A percentile compares a stretch with the other conserved stretches of the same genome.
Evolutionary conservation across 2,113 vertebrate genomes (phyloP).

Genomic region (Heterotilapia buettikoferi): DNA sequence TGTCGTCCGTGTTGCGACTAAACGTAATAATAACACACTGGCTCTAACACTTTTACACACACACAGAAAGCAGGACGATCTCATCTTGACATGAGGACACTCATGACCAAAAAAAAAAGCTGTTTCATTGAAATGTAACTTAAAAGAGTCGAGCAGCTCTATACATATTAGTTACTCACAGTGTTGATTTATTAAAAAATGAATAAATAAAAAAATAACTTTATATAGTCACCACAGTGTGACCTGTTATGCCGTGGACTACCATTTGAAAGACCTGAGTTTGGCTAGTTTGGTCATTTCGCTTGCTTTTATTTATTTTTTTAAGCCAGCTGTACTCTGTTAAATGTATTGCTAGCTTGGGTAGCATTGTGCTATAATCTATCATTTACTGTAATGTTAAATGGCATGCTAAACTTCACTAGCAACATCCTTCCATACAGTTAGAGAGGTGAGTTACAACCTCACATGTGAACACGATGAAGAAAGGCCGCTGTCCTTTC

Average conservation of each 20-base stretch:
- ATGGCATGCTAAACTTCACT: not conserved
- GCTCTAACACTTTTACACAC: not conserved
- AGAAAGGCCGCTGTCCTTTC: not conserved
- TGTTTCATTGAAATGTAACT: not conserved
- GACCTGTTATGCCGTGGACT: not conserved
- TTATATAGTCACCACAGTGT: not conserved
- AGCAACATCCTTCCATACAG: not conserved
- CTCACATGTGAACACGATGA: not conserved
- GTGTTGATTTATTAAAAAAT: not conserved
- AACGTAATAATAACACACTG: conserved; percentile 79
- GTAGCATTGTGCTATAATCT: not conserved
- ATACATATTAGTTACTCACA: not conserved
- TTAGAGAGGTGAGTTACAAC: not conserved
- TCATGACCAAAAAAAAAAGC: not conserved
- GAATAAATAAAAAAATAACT: not conserved
- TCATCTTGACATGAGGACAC: not conserved
- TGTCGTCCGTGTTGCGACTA: conserved; percentile 80
- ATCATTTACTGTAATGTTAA: not conserved
- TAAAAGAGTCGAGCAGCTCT: not conserved
- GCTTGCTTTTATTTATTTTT: not conserved
- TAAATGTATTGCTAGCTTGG: not conserved
- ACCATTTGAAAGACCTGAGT: not conserved
- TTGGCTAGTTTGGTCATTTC: not conserved
- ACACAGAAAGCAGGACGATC: not conserved
- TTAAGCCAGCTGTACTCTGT: not conserved